Evolutionary conservation across 2,888 invertebrate species (phyloP), one percentile per base, ranked within the genome.

Genomic region (Ischnus inquisitorius): DNA sequence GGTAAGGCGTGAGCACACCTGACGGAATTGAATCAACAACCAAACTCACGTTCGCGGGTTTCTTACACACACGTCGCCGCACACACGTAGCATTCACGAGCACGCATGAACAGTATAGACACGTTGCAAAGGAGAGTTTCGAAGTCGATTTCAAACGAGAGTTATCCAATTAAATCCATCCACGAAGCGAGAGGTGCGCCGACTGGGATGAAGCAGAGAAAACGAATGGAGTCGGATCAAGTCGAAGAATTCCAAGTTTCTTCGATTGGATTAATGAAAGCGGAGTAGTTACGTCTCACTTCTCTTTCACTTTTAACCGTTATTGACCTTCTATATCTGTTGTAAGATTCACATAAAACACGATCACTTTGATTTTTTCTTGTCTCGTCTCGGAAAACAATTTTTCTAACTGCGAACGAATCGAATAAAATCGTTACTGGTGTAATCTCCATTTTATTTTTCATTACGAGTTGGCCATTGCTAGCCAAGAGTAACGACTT

Each of bases 21-120:
- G 77, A 68, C 68, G 83, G 72, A 68, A 80, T 72, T 68, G 67
- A 77, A 82, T 82, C 57, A 82, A 65, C 71, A 67, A 41, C 60
- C 57, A 48, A 72, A 14, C 71, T 72, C 76, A 72, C 60, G 34
- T 77, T 76, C 71, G 65, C 39, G 69, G 75, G 60, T 71, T 79
- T 57, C 54, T 72, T 72, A 72, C 41, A 43, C 57, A 57, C 39
- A 57, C 41, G 51, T 54, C 16, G 4, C 60, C 43, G 25, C 16
- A 54, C 19, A n/a, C 48, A 62, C 43, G 19, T 51, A 75, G 8
- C 62, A 75, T 16, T 14, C 8, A 43, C 48, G 65, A 76, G 16
- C 12, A 41, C 39, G 51, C 34, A 51, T 19, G 51, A 62, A 16
- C 28, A 25, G 60, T 28, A 28, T n/a, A 6, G n/a, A 60, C 48